Evolutionary conservation across 2,888 invertebrate genomes (phyloP).

Genomic region (Argyra leucocephala): DNA sequence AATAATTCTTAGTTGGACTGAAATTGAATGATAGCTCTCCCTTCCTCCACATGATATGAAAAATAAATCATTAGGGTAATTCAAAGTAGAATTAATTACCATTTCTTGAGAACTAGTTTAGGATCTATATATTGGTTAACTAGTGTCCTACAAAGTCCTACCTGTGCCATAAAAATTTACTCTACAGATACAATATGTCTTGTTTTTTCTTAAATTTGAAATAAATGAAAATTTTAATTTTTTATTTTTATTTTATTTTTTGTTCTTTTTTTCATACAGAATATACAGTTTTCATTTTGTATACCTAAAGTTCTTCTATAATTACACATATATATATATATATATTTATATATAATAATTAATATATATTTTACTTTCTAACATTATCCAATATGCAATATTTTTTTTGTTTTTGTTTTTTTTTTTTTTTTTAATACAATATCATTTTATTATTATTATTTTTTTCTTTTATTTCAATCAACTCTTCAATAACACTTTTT

Average conservation of each 20-base stretch:
- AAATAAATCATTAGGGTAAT: no score
- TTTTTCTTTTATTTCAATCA: slow-evolving; percentile 21
- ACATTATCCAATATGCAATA: slow-evolving; percentile 17
- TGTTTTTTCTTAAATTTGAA: not conserved
- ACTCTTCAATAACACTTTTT: slow-evolving; percentile 15
- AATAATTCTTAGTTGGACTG: no score
- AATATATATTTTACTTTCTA: slow-evolving; percentile 20
- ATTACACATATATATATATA: slow-evolving; percentile 16
- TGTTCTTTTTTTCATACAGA: slow-evolving; percentile 2
- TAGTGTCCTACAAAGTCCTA: no score
- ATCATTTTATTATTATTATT: slow-evolving; percentile 22
- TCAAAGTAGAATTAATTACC: no score
- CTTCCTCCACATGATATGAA: no score
- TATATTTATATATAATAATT: slow-evolving; percentile 17
- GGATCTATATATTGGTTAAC: no score
- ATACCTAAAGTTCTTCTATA: not conserved
- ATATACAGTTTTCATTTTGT: not conserved
- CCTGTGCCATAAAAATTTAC: no score
- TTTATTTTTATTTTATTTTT: not conserved
- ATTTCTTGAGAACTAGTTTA: no score
- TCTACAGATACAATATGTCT: no score
- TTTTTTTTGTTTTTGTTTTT: slow-evolving; percentile 17
- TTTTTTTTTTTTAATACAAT: slow-evolving; percentile 21
- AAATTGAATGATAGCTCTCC: no score
- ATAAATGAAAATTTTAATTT: not conserved